Evolutionary conservation across 2,113 vertebrate species (phyloP), one percentile per base, ranked within the genome.

Genomic region (Pogona vitticeps): DNA sequence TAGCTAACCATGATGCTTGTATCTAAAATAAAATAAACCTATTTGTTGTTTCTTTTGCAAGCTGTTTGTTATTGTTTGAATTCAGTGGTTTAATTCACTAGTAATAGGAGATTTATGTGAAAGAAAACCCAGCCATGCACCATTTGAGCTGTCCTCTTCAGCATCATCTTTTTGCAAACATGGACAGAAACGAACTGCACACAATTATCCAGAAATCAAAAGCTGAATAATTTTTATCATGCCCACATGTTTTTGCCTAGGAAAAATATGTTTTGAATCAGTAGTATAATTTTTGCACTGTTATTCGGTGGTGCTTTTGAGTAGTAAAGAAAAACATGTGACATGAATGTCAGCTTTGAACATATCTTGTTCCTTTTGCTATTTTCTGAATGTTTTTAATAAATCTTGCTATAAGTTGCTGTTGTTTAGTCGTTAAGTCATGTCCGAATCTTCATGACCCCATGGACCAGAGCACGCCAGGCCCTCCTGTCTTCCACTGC

Each of bases 81-180:
- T 2, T 87, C 81, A 68, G 58, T 80, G 79, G 28, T 18, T 26
- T 83, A 78, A 36, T 86, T 61, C 59, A 42, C 0, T 0, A 85
- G 89, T 91, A 88, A 65, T 36, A 87, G 58, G 12, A 6, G 9
- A 56, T 88, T 87, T 82, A 56, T 65, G 33, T 65, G 40, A 33
- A 18, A 56, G 46, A 17, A 65, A 8, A 59, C 18, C 26, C 46
- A 67, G 15, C n/a, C 46, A 58, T 42, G 26, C 23, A 65, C 46
- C n/a, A 33, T 75, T 81, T 81, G 40, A 81, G 70, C 70, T 86
- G 71, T 33, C 42, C 78, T 75, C 70, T 80, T 75, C 33, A 36
- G 14, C 36, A 40, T 76, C 63, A 76, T 75, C 31, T 65, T 81
- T 52, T 65, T 78, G 65, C n/a, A 75, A 86, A 81, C 78, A 59